phyloP scores from a whole-genome alignment of 2,888 invertebrate species.

The Brenthis hecate region DNA sequence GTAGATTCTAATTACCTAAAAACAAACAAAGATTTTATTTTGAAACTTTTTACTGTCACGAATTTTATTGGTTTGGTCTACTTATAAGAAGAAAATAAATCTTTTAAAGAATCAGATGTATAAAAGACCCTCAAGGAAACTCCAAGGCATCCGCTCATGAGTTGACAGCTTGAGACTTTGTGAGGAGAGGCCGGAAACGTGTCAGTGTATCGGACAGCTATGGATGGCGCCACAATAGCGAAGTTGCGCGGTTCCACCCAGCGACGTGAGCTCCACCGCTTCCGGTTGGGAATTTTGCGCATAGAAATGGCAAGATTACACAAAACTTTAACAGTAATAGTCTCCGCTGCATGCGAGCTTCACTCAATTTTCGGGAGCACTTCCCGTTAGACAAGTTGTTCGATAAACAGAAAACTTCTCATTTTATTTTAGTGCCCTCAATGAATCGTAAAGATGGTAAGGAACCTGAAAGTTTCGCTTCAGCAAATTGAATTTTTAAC shows the following conservation, averaged over 20 bases:
- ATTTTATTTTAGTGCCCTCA: conserved; percentile 41
- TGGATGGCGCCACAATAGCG: conserved; percentile 77
- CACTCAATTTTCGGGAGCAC: conserved; percentile 60
- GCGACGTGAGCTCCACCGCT: conserved; percentile 57
- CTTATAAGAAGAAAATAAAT: conserved; percentile 64
- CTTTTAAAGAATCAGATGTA: conserved; percentile 58
- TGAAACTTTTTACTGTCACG: neutral
- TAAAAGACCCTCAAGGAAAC: conserved; percentile 77
- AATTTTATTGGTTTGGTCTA: conserved; percentile 25
- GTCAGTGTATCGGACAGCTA: conserved; percentile 76
- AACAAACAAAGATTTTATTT: too few species aligned
- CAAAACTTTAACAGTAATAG: conserved; percentile 76
- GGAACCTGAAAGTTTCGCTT: conserved; percentile 31
- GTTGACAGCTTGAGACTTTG: conserved; percentile 76
- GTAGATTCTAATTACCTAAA: neutral
- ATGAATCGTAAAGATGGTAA: conserved; percentile 34
- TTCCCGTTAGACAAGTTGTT: conserved; percentile 64
- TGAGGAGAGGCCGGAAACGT: conserved; percentile 78
- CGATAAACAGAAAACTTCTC: conserved; percentile 59
- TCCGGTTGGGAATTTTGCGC: conserved; percentile 72
- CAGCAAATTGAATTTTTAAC: conserved; percentile 26
- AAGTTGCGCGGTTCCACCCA: conserved; percentile 62
- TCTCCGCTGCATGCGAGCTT: conserved; percentile 65
- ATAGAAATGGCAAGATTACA: conserved; percentile 81
- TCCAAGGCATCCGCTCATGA: conserved; percentile 68